Conservation (phyloP, 2,888 invertebrate genomes). For the Carabus problematicus region DNA sequence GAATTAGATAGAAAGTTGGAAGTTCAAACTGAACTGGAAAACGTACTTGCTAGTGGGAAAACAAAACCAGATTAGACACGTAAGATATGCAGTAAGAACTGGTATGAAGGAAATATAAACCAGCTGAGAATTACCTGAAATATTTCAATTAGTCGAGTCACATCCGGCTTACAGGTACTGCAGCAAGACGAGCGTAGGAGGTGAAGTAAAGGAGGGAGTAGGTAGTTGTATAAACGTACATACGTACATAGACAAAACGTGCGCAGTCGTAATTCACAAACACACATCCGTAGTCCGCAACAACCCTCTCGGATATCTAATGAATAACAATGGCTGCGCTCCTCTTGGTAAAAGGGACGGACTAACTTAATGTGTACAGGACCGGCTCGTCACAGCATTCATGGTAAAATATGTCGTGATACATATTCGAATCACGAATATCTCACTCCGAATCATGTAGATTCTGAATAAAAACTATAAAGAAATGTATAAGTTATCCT, state of each 20-base stretch:
- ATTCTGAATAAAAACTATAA: too few relatives aligned
- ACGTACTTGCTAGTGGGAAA: too few relatives aligned
- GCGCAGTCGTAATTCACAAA: conserved; percentile 21
- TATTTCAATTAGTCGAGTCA: conserved; percentile 33
- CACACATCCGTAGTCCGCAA: conserved; percentile 7
- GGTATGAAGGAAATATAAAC: neutral
- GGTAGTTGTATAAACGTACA: neutral
- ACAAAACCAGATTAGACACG: too few relatives aligned
- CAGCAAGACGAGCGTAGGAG: neutral
- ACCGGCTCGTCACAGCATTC: too few relatives aligned
- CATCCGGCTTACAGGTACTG: neutral
- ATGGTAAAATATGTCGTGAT: too few relatives aligned
- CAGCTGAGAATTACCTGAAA: conserved; percentile 35
- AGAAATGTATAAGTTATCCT: too few relatives aligned
- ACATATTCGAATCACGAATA: too few relatives aligned
- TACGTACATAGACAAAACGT: neutral
- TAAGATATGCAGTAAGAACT: too few relatives aligned
- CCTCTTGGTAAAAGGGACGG: neutral
- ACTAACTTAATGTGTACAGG: too few relatives aligned
- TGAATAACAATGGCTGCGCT: conserved; percentile 31
- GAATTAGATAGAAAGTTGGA: too few relatives aligned
- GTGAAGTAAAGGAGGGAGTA: neutral
- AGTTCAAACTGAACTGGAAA: too few relatives aligned
- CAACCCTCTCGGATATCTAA: conserved; percentile 21
- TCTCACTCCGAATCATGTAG: too few relatives aligned